phyloP scores from a whole-genome alignment of 1,140 invertebrate genomes.

The Ostrea edulis region DNA sequence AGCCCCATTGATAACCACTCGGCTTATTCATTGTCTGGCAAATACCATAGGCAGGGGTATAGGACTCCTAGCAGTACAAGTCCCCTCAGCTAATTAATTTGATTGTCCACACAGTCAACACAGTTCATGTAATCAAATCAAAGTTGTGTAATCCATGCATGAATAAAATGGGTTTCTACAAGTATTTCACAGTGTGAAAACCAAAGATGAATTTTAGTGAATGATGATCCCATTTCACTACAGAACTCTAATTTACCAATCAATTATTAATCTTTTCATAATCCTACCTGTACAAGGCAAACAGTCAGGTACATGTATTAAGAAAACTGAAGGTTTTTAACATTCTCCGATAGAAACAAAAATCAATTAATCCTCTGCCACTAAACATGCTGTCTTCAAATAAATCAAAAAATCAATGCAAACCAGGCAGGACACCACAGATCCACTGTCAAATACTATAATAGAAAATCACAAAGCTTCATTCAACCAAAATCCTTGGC shows the following conservation, averaged over 20 bases:
- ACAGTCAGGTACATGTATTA: background rate
- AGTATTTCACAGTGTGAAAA: background rate
- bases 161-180: background rate
- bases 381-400: background rate
- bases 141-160: background rate
- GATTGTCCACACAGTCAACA: slow-evolving; percentile 14
- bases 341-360: background rate
- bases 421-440: background rate
- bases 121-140: background rate
- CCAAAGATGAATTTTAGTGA: background rate
- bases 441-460: slow-evolving; percentile 16
- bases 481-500: background rate
- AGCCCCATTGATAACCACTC: slow-evolving; percentile 2
- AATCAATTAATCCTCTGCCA: slow-evolving; percentile 19
- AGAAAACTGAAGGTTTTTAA: background rate
- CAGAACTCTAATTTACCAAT: background rate
- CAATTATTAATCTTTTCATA: background rate
- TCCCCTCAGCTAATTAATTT: slow-evolving; percentile 1
- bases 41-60: slow-evolving; percentile 3
- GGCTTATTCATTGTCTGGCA: background rate
- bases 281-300: background rate
- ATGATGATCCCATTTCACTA: background rate
- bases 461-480: background rate
- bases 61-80: background rate
- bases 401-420: slow-evolving; percentile 21